Base-by-base conservation (phyloP, 2,113 vertebrate species). In the Calidris pugnax region DNA sequence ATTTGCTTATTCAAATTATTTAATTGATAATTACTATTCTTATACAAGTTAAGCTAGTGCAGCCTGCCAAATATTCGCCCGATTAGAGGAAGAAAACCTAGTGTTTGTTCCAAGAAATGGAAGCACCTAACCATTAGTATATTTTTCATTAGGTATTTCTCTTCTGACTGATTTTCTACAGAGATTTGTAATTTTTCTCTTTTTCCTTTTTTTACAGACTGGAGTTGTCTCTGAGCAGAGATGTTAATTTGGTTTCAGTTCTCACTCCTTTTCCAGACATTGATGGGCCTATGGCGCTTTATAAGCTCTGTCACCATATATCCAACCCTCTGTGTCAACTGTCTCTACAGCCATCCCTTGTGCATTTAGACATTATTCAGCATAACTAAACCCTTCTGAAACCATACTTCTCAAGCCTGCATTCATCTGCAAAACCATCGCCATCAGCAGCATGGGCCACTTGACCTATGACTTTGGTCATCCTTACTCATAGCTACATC, bases 311-410 rank as follows among this genome's bases (percentile, higher is more conserved):
- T 64, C 30, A 53, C 21, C 18, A 7, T 57, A 21, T 56, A 21
- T 33, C 21, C 39, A 76, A 4, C 22, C 1, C 0, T 47, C 0
- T 33, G 7, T 62, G 8, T n/a, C 21, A 62, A 3, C 8, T 13
- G 2, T 20, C 48, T 79, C 10, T 68, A 17, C 33, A 73, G 27
- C 27, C 18, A 48, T 81, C 5, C 7, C 18, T 48, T 56, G 33
- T 37, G 27, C 20, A 26, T 69, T 80, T 81, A 5, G 3, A 6
- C 20, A 30, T 86, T 23, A n/a, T 30, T 79, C 37, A 32, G 6
- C 8, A 10, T 9, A 89, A 32, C 2, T 9, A 67, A 66, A 33
- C 4, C 2, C 14, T 71, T 78, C 43, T 51, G n/a, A 71, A 86
- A 37, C 7, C 7, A 14, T 55, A 45, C 9, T 82, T 45, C 22